Base-by-base conservation (phyloP, 2,113 vertebrate genomes). In the Lontra canadensis region DNA sequence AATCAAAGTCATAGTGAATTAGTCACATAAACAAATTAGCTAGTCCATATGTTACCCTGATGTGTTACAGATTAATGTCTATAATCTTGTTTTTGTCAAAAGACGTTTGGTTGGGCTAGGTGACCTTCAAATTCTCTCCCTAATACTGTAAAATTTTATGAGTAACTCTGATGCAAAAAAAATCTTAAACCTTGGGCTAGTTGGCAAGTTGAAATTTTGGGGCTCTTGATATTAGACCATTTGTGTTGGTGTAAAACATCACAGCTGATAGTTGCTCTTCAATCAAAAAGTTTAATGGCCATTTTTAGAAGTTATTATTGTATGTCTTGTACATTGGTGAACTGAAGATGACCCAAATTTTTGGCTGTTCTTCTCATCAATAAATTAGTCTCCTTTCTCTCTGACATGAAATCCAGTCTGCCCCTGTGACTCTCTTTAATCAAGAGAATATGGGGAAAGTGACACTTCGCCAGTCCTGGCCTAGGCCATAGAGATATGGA, bases 61-160 rank as follows among this genome's bases (percentile, higher is more conserved):
- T 84, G 71, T 84, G 31, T 52, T 78, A 83, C 55, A 92, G 63
- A 90, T 86, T 76, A 83, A 65, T 59, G 39, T 71, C 15, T 61
- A 0, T 93, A 74, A 92, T 76, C 57, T 86, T 59, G 21, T 86
- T 89, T 96, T 95, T 55, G 61, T 69, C 20, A 13, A 95, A 92
- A 90, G 15, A 65, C 4, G 85, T 85, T 88, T 44, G 47, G n/a
- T 47, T 93, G 36, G 23, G 49, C 67, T 57, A 79, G 2, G 25
- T 36, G 69, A 96, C 20, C 42, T 96, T 95, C 71, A 90, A 74
- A 76, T 71, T 92, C 39, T 92, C 82, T 81, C 25, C 86, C 59
- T 82, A 88, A 65, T 49, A 78, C 61, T 86, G 80, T 49, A 94
- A 95, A 69, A 91, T 94, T 89, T 89, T 26, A 87, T 92, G 44